phyloP scores from a whole-genome alignment of 2,113 vertebrate genomes.

The Dipodomys stephensi region DNA sequence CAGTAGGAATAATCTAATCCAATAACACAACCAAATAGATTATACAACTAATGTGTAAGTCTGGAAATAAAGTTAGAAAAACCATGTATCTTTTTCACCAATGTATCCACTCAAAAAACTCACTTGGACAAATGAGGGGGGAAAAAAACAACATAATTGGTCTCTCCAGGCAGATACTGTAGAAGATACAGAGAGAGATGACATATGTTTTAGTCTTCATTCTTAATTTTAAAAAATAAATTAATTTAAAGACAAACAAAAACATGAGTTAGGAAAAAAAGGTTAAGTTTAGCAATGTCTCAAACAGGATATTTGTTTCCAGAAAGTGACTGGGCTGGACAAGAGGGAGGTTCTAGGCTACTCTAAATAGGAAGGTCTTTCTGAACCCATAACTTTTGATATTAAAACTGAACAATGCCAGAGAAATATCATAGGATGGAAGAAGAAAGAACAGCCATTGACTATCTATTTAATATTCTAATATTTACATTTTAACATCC shows the following conservation, averaged over 20 bases:
- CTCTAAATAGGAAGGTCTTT: background rate
- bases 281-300: background rate
- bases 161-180: background rate
- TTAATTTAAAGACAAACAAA: background rate
- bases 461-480: no score
- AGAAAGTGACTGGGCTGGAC: background rate
- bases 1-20: background rate
- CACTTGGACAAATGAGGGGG: background rate
- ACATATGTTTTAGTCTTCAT: background rate
- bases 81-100: background rate
- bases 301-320: background rate
- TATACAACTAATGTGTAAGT: background rate
- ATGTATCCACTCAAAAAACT: background rate
- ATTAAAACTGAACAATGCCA: background rate
- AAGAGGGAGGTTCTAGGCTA: background rate
- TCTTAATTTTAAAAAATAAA: background rate
- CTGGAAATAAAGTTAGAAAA: constrained; percentile 18
- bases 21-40: background rate
- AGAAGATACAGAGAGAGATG: background rate
- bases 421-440: background rate
- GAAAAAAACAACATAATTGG: background rate
- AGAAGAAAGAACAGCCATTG: background rate
- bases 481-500: background rate
- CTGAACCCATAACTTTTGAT: background rate
- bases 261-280: background rate